phyloP scores from a whole-genome alignment of 2,888 invertebrate species.

The Drosophila demipolita region DNA sequence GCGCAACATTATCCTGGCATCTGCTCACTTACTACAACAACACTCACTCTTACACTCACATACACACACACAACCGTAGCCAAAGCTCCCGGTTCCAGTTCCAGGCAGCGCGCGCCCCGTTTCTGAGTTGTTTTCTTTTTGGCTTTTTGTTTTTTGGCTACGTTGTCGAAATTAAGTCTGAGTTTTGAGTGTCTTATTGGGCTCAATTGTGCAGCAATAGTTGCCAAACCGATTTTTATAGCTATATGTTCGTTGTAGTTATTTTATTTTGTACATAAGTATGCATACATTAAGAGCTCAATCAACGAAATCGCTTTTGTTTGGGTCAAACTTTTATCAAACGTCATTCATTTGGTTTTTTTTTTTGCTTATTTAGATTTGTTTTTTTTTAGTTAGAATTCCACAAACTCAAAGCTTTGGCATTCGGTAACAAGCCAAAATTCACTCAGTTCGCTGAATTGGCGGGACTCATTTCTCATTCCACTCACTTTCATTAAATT shows the following conservation, averaged over 20 bases:
- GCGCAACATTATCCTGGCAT: slow-evolving; percentile 57
- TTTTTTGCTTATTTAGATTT: too few species aligned
- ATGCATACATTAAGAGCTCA: not conserved
- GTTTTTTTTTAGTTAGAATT: slow-evolving; percentile 1
- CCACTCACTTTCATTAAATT: slow-evolving; percentile 53
- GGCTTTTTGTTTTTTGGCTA: not conserved
- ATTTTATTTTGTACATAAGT: not conserved
- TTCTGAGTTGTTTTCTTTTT: slow-evolving; percentile 1
- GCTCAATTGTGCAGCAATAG: not conserved
- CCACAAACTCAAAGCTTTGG: slow-evolving; percentile 8
- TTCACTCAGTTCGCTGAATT: slow-evolving; percentile 39
- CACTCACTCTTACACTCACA: slow-evolving; percentile 5
- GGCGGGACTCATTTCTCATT: slow-evolving; percentile 40
- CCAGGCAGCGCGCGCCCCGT: slow-evolving; percentile 33
- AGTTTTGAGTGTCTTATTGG: not conserved
- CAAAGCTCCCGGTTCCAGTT: slow-evolving; percentile 58
- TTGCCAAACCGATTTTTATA: not conserved
- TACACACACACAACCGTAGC: slow-evolving; percentile 23
- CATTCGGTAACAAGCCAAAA: slow-evolving; percentile 28
- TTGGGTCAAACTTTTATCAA: slow-evolving; percentile 1
- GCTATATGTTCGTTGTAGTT: not conserved
- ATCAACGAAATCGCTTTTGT: not conserved
- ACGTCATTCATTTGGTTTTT: not conserved
- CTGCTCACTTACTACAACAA: slow-evolving; percentile 42
- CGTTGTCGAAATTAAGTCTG: slow-evolving; percentile 20